Evolutionary conservation across 2,888 invertebrate genomes (phyloP), one percentile per base, ranked within the genome.

Genomic region (Sesamia inferens): DNA sequence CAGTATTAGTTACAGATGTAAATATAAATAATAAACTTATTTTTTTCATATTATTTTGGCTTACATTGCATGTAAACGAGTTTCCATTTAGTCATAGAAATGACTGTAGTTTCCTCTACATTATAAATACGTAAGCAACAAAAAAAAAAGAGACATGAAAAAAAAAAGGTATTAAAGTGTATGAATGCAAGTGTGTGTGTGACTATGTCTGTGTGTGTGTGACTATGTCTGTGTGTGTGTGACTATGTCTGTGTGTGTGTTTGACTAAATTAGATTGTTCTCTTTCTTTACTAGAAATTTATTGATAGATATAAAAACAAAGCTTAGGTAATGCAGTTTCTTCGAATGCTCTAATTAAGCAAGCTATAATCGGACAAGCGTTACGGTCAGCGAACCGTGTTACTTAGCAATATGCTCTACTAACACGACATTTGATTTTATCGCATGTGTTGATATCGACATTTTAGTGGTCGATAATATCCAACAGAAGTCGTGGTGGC

Each of bases 351-450:
- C 5, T 62, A 69, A 78, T 70, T 51, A 57, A 13, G 22, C 19
- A 39, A 10, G 5, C 11, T 69, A 59, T 59, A 78, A 68, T 42
- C n/a, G n/a, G 14, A 59, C 24, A 44, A 61, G 19, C 74, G 44
- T 68, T 7, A 61, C n/a, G 78, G 69, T 69, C 31, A 4, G 16
- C 61, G 24, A 24, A n/a, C 39, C 69, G 13, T 47, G 59, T 16
- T 4, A 16, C n/a, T 74, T n/a, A 0, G 78, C 54, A 78, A 77
- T 22, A 24, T 78, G 78, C 0, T 61, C 47, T 19, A 59, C 13
- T 76, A 39, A 58, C 11, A 16, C n/a, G 6, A 65, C n/a, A 6
- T 6, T 55, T 16, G 48, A 48, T 31, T 55, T 19, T 14, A 14
- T 19, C 24, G 24, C 19, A 47, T 6, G 54, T 47, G 63, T 47